Evolutionary conservation across 2,888 invertebrate genomes (phyloP).

Genomic region (Apoda limacodes): DNA sequence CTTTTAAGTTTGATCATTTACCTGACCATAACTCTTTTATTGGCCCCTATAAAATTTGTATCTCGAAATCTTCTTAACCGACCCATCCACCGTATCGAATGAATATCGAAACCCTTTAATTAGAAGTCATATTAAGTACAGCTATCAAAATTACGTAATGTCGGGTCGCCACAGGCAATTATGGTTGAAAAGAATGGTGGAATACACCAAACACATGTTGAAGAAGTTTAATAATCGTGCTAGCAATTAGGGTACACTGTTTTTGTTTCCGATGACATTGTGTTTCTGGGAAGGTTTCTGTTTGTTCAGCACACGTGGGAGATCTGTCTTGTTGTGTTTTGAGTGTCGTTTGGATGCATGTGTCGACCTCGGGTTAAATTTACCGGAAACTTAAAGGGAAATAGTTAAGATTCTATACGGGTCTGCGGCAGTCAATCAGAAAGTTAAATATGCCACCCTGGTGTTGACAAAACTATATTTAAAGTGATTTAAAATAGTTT

Average conservation of each 20-base stretch:
- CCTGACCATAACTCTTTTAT: constrained; percentile 46
- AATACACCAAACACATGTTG: background rate
- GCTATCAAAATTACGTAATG: constrained; percentile 19
- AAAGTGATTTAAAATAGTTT: too few species aligned
- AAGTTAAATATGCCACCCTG: constrained; percentile 35
- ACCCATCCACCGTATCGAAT: constrained; percentile 22
- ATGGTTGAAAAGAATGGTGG: constrained; percentile 26
- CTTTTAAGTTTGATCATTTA: constrained; percentile 52
- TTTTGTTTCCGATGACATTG: constrained; percentile 54
- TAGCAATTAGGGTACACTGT: constrained; percentile 48
- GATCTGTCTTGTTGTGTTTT: constrained; percentile 34
- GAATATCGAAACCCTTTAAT: constrained; percentile 26
- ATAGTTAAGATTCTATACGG: constrained; percentile 58
- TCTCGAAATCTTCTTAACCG: constrained; percentile 21
- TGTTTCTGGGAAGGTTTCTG: constrained; percentile 51
- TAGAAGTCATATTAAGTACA: constrained; percentile 22
- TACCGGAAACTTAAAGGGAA: constrained; percentile 61
- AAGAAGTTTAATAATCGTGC: constrained; percentile 32
- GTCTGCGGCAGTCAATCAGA: constrained; percentile 41
- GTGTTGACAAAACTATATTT: constrained; percentile 11
- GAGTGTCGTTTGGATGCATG: constrained; percentile 43
- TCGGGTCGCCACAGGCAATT: constrained; percentile 32
- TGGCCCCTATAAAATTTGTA: constrained; percentile 26
- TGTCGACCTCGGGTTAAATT: constrained; percentile 58
- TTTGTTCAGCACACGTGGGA: constrained; percentile 56